A percentile compares a stretch with the other conserved stretches of the same genome.
Evolutionary conservation across 2,113 vertebrate species (phyloP).

Genomic region (Gymnorhina tibicen): DNA sequence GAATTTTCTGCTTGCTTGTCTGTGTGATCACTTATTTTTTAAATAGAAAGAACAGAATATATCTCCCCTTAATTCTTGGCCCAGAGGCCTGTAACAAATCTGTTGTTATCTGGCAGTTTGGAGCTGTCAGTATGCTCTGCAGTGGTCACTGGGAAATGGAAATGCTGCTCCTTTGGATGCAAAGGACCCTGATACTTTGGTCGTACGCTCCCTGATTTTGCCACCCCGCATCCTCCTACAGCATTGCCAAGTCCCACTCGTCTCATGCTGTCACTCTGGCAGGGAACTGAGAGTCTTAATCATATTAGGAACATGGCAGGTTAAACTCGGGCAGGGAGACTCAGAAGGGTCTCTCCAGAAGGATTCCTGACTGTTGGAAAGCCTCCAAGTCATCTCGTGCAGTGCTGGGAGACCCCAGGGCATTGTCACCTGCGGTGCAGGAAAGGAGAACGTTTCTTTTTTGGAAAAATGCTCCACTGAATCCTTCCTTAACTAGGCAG

Average conservation of each 20-base stretch:
- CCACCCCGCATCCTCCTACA: not conserved
- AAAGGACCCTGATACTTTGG: not conserved
- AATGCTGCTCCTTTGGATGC: slow-evolving; percentile 4
- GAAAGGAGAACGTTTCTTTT: not conserved
- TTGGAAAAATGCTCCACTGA: not conserved
- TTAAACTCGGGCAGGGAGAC: not conserved
- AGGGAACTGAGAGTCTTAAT: not conserved
- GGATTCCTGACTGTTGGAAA: not conserved
- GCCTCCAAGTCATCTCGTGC: not conserved
- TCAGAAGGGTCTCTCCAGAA: not conserved
- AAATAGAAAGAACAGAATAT: not conserved
- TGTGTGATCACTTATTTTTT: not conserved
- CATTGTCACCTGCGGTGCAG: not conserved
- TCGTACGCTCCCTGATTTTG: not conserved
- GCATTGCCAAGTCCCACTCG: slow-evolving; percentile 5
- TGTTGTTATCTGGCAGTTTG: not conserved
- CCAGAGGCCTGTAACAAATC: slow-evolving; percentile 18
- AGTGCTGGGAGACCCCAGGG: not conserved
- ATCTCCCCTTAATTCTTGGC: slow-evolving; percentile 18
- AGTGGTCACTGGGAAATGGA: slow-evolving; percentile 23
- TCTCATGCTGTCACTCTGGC: slow-evolving; percentile 52
- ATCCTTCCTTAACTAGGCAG: slow-evolving; percentile 33
- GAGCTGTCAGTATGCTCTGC: not conserved
- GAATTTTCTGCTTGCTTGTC: not conserved
- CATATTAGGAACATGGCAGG: slow-evolving; percentile 1